Base-by-base conservation (phyloP, 2,113 vertebrate genomes). In the Leiothrix lutea region DNA sequence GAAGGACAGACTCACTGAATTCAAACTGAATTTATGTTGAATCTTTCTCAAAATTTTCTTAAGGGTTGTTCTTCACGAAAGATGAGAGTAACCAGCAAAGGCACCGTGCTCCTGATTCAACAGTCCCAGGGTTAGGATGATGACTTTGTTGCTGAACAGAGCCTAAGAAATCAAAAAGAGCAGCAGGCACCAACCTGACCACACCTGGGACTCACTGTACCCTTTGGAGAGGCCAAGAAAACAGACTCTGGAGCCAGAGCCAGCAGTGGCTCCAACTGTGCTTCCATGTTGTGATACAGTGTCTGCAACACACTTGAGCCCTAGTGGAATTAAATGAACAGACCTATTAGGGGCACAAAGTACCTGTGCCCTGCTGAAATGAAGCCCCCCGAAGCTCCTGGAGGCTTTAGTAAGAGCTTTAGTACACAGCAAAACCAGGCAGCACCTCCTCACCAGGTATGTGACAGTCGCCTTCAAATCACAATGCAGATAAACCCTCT, bases 81-180 rank as follows among this genome's bases (percentile, higher is more conserved):
- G 80, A 67, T 81, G 60, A 86, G 47, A 96, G 79, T 90, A 81
- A 95, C 72, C 92, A 86, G 69, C 93, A 95, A 96, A 97, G 94
- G 93, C 95, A 96, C 95, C 88, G 7, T 64, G 88, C 95, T 96
- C 95, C 88, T 64, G 80, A 71, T 88, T 51, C 26, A 96, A 80
- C 60, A 80, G 81, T 91, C 62, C 14, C 9, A 28, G 56, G 78
- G 71, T 94, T 36, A 75, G 60, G 67, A 69, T 66, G 44, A 82
- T 80, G 61, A 94, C 47, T 91, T 91, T 92, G 74, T n/a, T 88
- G 75, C 91, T 61, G 50, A 88, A 60, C 26, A 89, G 60, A 92
- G 88, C 58, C 80, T 86, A 71, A 88, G 26, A 51, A 88, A 90
- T 21, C 70, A 69, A 26, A 26, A 69, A 80, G 75, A 92, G 88